phyloP scores from a whole-genome alignment of 2,888 invertebrate species.

The Synergus laeviventris region DNA sequence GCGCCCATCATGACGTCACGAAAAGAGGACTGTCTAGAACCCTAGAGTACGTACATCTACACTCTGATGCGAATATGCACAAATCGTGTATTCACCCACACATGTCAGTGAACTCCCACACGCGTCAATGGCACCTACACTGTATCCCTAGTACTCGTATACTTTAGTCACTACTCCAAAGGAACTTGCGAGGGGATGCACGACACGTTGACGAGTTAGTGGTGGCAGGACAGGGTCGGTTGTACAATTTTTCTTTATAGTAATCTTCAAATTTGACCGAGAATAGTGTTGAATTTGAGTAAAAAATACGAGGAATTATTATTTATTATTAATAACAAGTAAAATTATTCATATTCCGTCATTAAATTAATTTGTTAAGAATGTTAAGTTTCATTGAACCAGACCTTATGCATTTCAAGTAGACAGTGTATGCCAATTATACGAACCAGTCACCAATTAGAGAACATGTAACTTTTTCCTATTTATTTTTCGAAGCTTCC shows the following conservation, averaged over 20 bases:
- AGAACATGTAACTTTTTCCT: neutral
- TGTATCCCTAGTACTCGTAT: neutral
- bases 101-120: constrained; percentile 32
- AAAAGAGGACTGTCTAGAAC: constrained; percentile 51
- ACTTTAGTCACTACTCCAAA: constrained; percentile 16
- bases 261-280: neutral
- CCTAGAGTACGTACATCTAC: neutral
- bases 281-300: no score
- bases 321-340: no score
- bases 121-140: constrained; percentile 34
- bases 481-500: neutral
- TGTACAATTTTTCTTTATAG: constrained; percentile 3
- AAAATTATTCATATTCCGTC: no score
- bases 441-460: neutral
- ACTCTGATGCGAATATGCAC: constrained; percentile 43
- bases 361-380: no score
- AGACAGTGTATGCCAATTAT: neutral
- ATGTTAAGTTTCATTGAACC: no score
- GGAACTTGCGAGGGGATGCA: constrained; percentile 27
- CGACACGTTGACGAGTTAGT: constrained; percentile 16
- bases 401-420: no score
- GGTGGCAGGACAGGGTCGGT: constrained; percentile 30
- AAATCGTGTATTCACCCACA: constrained; percentile 49
- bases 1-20: constrained; percentile 67
- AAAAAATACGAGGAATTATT: no score